Percentiles rank a stretch among this genome's conserved stretches.
Evolutionary conservation across 2,888 invertebrate species (phyloP).

Genomic region (Lepas anatifera): DNA sequence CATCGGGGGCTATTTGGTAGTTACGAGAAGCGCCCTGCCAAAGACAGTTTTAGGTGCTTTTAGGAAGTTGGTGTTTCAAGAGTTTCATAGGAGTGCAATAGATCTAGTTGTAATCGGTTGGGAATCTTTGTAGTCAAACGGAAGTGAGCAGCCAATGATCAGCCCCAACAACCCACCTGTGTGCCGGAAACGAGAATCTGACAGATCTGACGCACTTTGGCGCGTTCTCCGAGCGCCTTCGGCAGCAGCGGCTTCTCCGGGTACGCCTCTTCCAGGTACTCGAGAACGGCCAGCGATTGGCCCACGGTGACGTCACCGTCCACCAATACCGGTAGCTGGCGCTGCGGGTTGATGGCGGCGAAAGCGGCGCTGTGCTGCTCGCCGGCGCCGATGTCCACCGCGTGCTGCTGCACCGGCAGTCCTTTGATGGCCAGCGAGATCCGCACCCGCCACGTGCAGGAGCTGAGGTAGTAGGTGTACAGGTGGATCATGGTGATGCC

Average conservation of each 20-base stretch:
- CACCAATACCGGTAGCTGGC: neutral
- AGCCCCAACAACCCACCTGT: too few species aligned
- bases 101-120: too few species aligned
- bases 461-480: neutral
- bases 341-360: neutral
- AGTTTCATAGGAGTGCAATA: too few species aligned
- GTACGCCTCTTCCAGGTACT: constrained; percentile 87
- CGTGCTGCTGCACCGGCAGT: constrained; percentile 85
- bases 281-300: constrained; percentile 65
- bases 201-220: constrained; percentile 75
- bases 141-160: too few species aligned
- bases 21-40: too few species aligned
- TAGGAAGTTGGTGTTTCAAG: too few species aligned
- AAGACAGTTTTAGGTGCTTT: too few species aligned
- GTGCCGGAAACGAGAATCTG: constrained; percentile 86
- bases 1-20: too few species aligned
- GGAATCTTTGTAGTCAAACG: too few species aligned
- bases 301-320: neutral
- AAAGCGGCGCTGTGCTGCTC: constrained; percentile 24
- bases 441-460: neutral
- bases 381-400: constrained; percentile 40
- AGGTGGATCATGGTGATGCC: neutral
- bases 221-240: constrained; percentile 71
- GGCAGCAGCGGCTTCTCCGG: constrained; percentile 77
- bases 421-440: constrained; percentile 87